Conservation (phyloP, 1,140 invertebrate genomes). For the Brachionus plicatilis region DNA sequence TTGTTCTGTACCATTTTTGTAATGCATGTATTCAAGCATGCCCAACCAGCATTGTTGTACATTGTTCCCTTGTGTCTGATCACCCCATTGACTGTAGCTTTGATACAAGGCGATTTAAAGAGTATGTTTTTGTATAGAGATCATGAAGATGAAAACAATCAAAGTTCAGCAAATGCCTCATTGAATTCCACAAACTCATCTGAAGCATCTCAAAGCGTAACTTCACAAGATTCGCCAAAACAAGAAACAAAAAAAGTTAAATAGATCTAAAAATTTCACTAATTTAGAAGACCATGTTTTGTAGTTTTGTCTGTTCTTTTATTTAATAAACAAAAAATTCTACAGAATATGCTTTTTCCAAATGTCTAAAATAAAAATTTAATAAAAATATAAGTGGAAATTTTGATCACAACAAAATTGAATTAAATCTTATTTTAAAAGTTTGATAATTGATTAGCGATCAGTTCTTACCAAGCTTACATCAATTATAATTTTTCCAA, state of each 20-base stretch:
- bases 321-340: background rate
- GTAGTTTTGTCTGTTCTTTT: background rate
- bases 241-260: background rate
- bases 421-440: too few species aligned
- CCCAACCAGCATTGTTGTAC: conserved; percentile 89
- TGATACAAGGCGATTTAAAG: conserved; percentile 83
- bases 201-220: background rate
- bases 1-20: conserved; percentile 87
- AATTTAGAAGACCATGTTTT: background rate
- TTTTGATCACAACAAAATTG: too few species aligned
- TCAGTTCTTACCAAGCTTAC: too few species aligned
- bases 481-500: too few species aligned
- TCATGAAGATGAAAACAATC: conserved; percentile 16
- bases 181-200: background rate
- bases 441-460: too few species aligned
- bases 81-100: conserved; percentile 75
- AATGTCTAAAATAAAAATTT: too few species aligned
- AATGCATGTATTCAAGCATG: conserved; percentile 97
- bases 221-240: background rate
- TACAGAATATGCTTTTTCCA: too few species aligned
- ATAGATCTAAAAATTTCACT: background rate
- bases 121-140: conserved; percentile 63
- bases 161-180: background rate
- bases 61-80: conserved; percentile 90
- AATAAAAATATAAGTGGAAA: too few species aligned